Conservation (phyloP, 2,113 vertebrate species). For the Puntigrus tetrazona region DNA sequence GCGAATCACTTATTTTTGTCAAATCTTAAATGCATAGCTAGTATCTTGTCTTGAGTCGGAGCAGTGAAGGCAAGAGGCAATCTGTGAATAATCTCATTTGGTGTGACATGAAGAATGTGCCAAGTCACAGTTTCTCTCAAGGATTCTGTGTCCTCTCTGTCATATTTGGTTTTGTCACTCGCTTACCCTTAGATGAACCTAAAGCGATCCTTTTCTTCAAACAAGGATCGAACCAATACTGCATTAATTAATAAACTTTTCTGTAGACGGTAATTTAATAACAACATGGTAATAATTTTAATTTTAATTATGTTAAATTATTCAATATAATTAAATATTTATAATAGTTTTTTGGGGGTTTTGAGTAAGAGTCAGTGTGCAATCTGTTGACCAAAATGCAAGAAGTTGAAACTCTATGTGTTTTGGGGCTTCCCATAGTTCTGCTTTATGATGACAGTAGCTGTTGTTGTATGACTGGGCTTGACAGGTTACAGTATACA, state of each 20-base stretch:
- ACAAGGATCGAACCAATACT: not conserved
- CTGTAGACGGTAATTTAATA: not conserved
- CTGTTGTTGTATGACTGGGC: not conserved
- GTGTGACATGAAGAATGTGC: slow-evolving; percentile 21
- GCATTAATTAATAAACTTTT: not conserved
- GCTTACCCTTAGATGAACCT: not conserved
- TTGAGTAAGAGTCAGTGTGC: not conserved
- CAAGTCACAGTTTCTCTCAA: not conserved
- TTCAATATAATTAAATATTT: no score
- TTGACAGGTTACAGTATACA: not conserved
- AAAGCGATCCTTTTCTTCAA: not conserved
- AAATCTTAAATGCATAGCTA: not conserved
- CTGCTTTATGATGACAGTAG: not conserved
- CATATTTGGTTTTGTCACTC: slow-evolving; percentile 16
- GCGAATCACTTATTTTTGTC: not conserved
- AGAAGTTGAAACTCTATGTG: not conserved
- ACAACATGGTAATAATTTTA: not conserved
- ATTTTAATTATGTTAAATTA: no score
- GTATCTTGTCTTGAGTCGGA: not conserved
- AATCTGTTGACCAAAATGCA: not conserved
- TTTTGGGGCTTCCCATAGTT: not conserved
- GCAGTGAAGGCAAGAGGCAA: not conserved
- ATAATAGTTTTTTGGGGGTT: not conserved
- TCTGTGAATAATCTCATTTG: not conserved
- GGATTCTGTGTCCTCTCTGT: not conserved